Conservation (phyloP, 2,797 vertebrate genomes). For the Pagetopsis macropterus region DNA sequence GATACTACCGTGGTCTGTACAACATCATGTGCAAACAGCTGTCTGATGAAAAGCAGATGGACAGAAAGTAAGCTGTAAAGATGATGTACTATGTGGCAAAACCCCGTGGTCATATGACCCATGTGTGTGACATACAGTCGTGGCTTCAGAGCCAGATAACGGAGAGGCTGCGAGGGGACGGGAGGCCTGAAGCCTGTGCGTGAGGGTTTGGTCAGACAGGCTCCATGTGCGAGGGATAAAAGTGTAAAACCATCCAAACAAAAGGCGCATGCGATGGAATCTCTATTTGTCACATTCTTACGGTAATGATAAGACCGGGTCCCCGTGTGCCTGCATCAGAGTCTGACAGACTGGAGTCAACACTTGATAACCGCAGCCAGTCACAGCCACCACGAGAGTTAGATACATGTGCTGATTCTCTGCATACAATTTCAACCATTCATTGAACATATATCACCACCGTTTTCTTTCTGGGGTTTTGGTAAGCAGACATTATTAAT, state of each 20-base stretch:
- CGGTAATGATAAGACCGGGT: slow-evolving; percentile 60
- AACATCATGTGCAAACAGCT: slow-evolving; percentile 55
- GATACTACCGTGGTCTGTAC: slow-evolving; percentile 54
- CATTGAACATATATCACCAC: not conserved
- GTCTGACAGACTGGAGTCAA: slow-evolving; percentile 44
- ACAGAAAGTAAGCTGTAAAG: slow-evolving; percentile 54
- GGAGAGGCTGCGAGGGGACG: slow-evolving; percentile 27
- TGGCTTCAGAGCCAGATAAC: slow-evolving; percentile 44
- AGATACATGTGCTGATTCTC: not conserved
- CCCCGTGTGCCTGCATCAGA: slow-evolving; percentile 42
- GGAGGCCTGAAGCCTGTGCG: slow-evolving; percentile 41
- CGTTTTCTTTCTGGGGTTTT: slow-evolving; percentile 7
- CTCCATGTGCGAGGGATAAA: slow-evolving; percentile 70
- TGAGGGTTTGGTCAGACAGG: slow-evolving; percentile 54
- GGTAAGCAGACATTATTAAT: slow-evolving; percentile 42
- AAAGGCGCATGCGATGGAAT: slow-evolving; percentile 68
- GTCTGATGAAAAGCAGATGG: slow-evolving; percentile 71
- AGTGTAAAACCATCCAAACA: slow-evolving; percentile 67
- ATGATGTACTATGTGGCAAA: slow-evolving; percentile 69
- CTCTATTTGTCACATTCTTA: slow-evolving; percentile 64
- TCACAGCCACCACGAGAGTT: slow-evolving; percentile 8
- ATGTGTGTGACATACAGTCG: slow-evolving; percentile 46
- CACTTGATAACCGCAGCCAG: not conserved
- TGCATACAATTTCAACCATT: not conserved
- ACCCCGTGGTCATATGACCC: slow-evolving; percentile 36